A percentile compares a stretch with the other conserved stretches of the same genome.
Evolutionary conservation across 2,888 invertebrate genomes (phyloP).

Genomic region (Lagria hirta): DNA sequence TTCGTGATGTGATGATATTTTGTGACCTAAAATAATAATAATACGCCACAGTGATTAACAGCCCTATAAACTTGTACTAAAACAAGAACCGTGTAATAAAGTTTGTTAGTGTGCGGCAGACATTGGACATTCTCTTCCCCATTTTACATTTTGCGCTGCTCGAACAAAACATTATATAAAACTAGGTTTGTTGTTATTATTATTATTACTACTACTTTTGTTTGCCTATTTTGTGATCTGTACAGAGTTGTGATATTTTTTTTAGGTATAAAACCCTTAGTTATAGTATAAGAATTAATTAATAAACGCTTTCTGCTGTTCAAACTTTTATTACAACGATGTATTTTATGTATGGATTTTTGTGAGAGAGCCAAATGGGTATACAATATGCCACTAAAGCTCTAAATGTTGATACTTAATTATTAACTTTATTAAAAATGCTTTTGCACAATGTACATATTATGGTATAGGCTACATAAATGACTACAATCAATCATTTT

Average conservation of each 20-base stretch:
- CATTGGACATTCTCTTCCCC: slow-evolving; percentile 4
- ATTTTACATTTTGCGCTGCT: slow-evolving; percentile 18
- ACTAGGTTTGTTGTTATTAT: neutral
- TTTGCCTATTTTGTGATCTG: neutral
- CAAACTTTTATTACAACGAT: slow-evolving; percentile 14
- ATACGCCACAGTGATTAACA: slow-evolving; percentile 24
- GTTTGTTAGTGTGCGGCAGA: slow-evolving; percentile 9
- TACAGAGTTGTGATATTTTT: slow-evolving; percentile 19
- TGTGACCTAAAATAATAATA: slow-evolving; percentile 18
- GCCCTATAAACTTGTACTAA: slow-evolving; percentile 20
- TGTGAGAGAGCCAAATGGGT: no score
- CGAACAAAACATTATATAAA: neutral
- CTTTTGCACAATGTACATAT: slow-evolving; percentile 33
- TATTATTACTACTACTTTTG: neutral
- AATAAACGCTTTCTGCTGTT: slow-evolving; percentile 21
- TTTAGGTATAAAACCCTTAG: slow-evolving; percentile 15
- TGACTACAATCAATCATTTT: slow-evolving; percentile 23
- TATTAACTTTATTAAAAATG: slow-evolving; percentile 22
- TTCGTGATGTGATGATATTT: slow-evolving; percentile 20
- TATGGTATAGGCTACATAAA: slow-evolving; percentile 21
- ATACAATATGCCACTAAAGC: no score
- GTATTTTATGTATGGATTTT: slow-evolving; percentile 20
- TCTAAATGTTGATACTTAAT: slow-evolving; percentile 14
- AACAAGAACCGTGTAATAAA: slow-evolving; percentile 21
- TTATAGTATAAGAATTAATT: slow-evolving; percentile 10